Base-by-base conservation (phyloP, 2,113 vertebrate genomes). In the Ailuropoda melanoleuca region DNA sequence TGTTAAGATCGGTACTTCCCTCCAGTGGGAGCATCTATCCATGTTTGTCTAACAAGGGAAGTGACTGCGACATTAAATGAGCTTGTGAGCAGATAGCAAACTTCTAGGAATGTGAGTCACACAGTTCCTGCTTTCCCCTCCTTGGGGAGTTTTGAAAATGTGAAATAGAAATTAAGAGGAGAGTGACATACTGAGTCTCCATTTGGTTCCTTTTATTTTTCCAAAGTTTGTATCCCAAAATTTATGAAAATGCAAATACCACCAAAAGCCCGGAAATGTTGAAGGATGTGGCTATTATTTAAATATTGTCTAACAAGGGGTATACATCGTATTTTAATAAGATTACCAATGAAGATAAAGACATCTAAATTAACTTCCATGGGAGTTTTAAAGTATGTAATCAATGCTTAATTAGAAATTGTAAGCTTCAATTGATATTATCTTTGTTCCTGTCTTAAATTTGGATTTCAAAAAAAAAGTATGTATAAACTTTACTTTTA, bases 381-480 rank as follows among this genome's bases (percentile, higher is more conserved):
- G 14, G 75, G 19, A 89, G 97, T 0, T 15, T 97, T 95, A 86
- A 87, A 94, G 72, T 83, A 72, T 75, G 58, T 15, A 66, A 94
- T 95, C 80, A 58, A 39, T 95, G n/a, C n/a, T 96, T 96, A 88
- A 95, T 81, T 85, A 84, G 56, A 62, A 91, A 60, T n/a, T 64
- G 19, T 19, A 91, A 80, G 46, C 37, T 95, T 92, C 53, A 0
- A 0, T 37, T 43, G 39, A 72, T 14, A 46, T 85, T 94, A 92
- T 90, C 86, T 60, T 87, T n/a, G 31, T 31, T 97, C 2, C 18
- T 88, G 13, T 96, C 50, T 95, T 93, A 96, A 66, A 94, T 81
- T 48, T 68, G 60, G 90, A 98, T 58, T 93, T 93, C 48, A 90
- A 46, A 1, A 24, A 94, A 53, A 19, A 62, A 56, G 66, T 82